Percentiles rank a stretch among this genome's conserved stretches.
Conservation (phyloP, 2,113 vertebrate genomes). For the Rousettus leschenaultii region DNA sequence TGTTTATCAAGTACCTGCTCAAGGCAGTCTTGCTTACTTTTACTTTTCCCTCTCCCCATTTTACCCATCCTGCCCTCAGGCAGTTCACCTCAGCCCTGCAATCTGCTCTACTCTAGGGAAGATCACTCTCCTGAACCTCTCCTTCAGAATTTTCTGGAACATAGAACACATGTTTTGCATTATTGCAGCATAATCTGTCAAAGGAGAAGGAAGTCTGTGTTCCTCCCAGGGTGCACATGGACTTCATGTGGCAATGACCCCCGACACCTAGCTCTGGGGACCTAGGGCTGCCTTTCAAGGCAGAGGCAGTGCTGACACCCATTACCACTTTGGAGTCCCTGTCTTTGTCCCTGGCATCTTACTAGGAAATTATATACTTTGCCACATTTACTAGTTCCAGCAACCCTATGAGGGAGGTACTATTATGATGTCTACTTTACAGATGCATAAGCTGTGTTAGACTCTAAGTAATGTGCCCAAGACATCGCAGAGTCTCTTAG, state of each 20-base stretch:
- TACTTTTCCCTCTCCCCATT: neutral
- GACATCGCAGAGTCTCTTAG: neutral
- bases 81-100: neutral
- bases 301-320: neutral
- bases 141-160: neutral
- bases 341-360: neutral
- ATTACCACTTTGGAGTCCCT: neutral
- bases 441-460: neutral
- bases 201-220: neutral
- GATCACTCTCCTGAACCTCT: neutral
- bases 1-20: neutral
- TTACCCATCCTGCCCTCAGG: neutral
- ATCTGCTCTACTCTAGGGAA: neutral
- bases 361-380: neutral
- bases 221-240: rapidly evolving
- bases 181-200: neutral
- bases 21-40: neutral
- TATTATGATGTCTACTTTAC: neutral
- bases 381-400: neutral
- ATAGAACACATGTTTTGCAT: neutral
- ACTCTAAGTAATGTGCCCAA: neutral
- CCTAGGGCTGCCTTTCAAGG: neutral
- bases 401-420: neutral
- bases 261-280: neutral
- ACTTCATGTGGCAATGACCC: rapidly evolving